Percentiles rank a stretch among this genome's conserved stretches.
Conservation (phyloP, 2,888 invertebrate species). For the Caprella mutica region DNA sequence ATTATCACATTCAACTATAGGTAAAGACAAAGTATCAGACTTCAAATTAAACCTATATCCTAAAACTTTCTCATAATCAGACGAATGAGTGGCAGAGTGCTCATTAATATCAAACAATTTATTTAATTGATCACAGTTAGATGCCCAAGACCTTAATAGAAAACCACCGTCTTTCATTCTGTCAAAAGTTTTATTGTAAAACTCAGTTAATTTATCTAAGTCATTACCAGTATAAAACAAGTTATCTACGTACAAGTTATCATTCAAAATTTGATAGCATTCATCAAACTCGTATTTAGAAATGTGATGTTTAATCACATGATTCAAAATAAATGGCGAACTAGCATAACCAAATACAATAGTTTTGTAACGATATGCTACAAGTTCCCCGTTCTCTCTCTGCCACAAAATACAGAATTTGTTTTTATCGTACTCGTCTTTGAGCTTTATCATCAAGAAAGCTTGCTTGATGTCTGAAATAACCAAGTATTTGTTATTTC, state of each 20-base stretch:
- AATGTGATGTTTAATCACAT: not conserved
- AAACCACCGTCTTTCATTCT: slow-evolving; percentile 7
- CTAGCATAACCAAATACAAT: slow-evolving; percentile 2
- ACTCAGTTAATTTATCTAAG: not conserved
- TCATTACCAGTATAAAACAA: not conserved
- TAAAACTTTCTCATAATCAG: not conserved
- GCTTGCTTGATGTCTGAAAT: not conserved
- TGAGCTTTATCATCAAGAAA: not conserved
- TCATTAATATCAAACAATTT: not conserved
- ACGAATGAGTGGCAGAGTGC: not conserved
- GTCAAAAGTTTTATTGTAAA: not conserved
- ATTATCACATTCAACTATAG: not conserved
- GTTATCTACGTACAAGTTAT: slow-evolving; percentile 8
- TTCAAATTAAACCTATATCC: not conserved
- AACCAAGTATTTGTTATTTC: not conserved
- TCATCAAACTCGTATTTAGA: not conserved
- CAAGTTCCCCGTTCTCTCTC: not conserved
- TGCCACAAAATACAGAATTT: slow-evolving; percentile 6
- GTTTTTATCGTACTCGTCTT: not conserved
- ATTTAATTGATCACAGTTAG: not conserved
- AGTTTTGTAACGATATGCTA: slow-evolving; percentile 3
- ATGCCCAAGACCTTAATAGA: not conserved
- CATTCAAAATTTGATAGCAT: not conserved
- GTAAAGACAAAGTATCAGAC: not conserved
- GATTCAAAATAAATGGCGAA: slow-evolving; percentile 8